Evolutionary conservation across 2,797 vertebrate species (phyloP), one percentile per base, ranked within the genome.

Genomic region (Clamator glandarius): DNA sequence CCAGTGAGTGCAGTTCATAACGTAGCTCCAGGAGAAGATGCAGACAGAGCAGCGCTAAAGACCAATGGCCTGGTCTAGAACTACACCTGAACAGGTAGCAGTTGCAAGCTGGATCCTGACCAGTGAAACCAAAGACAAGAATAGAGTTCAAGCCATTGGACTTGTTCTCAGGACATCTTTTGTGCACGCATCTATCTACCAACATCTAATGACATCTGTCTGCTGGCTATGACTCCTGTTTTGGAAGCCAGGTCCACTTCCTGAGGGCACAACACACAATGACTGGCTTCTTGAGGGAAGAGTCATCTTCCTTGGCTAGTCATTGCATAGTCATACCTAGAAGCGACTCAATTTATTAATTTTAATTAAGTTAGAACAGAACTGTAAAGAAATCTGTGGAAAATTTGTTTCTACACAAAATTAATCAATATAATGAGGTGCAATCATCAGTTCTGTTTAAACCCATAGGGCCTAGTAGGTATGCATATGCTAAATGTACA

Each of bases 151-250:
- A 94, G 55, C 18, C 39, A 42, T 48, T 69, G n/a, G n/a, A 21
- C 67, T 90, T 91, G 62, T 78, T 95, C 70, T 70, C 29, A 35
- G 85, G 85, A 84, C 67, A 79, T 76, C 85, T 76, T 88, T 67
- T 88, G 63, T 67, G 63, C 52, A 70, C 7, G 20, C 23, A 54
- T 35, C 35, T 79, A 73, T 59, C 74, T 82, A 36, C 63, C 44
- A 46, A 26, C 55, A 82, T 16, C 85, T 81, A 67, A 95, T 69
- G 52, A 51, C 59, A 57, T 42, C 83, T 84, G 50, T 91, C 85
- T 84, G 51, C 83, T 89, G 90, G 83, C 83, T 90, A 26, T 52
- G 44, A 28, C 59, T 67, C 28, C 39, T 82, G 55, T 31, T 88
- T 90, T 82, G 74, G 72, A 70, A 84, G 62, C 42, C 1, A 1